phyloP scores from a whole-genome alignment of 2,113 vertebrate species.

The Gila orcuttii region DNA sequence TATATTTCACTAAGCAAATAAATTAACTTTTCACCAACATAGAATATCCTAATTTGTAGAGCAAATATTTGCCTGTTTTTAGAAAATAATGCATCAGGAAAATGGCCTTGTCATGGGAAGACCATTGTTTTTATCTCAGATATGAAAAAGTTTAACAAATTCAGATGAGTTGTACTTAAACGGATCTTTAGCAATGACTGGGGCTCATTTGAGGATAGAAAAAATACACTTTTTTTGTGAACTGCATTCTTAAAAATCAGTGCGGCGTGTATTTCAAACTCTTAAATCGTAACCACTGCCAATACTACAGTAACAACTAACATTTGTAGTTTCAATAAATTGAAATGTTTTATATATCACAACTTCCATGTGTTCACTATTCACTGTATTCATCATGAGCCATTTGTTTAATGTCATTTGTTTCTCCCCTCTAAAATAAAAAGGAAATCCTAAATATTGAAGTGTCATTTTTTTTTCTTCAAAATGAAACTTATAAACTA shows the following conservation, averaged over 20 bases:
- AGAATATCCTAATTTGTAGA: background rate
- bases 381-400: slow-evolving; percentile 1
- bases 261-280: background rate
- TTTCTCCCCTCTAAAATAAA: slow-evolving; percentile 42
- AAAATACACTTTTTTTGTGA: background rate
- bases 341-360: background rate
- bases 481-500: background rate
- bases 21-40: background rate
- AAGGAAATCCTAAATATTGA: background rate
- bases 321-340: slow-evolving; percentile 7
- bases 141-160: background rate
- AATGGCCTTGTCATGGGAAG: background rate
- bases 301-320: background rate
- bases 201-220: background rate
- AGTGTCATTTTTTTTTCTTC: background rate
- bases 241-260: background rate
- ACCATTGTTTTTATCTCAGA: background rate
- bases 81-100: background rate
- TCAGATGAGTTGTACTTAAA: background rate
- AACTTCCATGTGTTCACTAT: background rate
- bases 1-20: no score
- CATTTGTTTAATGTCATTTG: background rate
- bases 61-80: background rate
- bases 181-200: background rate
- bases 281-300: slow-evolving; percentile 38